Base-by-base conservation (phyloP, 1,140 invertebrate species). In the Drosophila mauritiana region DNA sequence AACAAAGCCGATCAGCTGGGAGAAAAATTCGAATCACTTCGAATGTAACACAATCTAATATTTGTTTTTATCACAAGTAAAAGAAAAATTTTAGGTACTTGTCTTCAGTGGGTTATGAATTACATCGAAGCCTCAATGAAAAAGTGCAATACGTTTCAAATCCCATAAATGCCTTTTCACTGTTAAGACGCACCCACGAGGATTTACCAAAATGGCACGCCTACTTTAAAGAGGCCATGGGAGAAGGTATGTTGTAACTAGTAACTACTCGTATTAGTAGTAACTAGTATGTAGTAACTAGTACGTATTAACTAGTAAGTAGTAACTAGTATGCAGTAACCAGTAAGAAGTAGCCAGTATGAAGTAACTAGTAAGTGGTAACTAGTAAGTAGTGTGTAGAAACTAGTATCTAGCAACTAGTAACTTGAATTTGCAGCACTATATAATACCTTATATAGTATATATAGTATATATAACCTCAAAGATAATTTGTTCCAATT, bases 171-270 rank as follows among this genome's bases (percentile, higher is more conserved):
- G 82, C 55, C 1, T 86, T 70, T 22, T 15, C n/a, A 2, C 63
- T 85, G 8, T 4, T 85, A 3, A 37, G 78, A 1, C 48, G 82
- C 1, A 51, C 73, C 1, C 63, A 69, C 12, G 55, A 85, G 10
- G 78, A 84, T 45, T 80, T 79, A 53, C 52, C 63, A 10, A 80
- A 81, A 25, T 73, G 61, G 81, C 22, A 73, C 11, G 0, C 25
- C 4, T 64, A 43, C 17, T 42, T 85, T 13, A 39, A 39, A n/a
- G 7, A 42, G 2, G 10, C 17, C 34, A 27, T 65, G 0, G 1
- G 15, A 34, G 10, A 15, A 1, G 36, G 67, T 31, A 31, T 8
- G 31, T 31, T 8, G 7, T 31, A 31, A 31, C 7, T 31, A 31
- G 31, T 10, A 31, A 31, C 31, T 31, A 31, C 17, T 17, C 17